Conservation (phyloP, 2,113 vertebrate species). For the Phodopus roborovskii region DNA sequence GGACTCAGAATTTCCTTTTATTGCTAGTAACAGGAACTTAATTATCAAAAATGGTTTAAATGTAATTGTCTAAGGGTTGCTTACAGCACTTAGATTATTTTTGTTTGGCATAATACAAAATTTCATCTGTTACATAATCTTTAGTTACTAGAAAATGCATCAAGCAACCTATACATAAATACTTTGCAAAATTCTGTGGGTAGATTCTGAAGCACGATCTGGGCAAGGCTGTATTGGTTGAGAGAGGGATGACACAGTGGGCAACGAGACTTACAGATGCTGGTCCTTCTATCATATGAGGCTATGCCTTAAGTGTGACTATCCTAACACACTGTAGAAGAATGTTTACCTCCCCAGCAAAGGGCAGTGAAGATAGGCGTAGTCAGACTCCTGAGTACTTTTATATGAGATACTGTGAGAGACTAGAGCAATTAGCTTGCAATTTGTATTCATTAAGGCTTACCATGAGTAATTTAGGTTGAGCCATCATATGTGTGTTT, state of each 20-base stretch:
- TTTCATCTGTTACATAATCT: conserved; percentile 30
- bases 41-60: conserved; percentile 42
- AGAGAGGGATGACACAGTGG: neutral
- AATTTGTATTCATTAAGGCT: conserved; percentile 59
- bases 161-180: neutral
- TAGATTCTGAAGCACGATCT: neutral
- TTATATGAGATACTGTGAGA: conserved; percentile 6
- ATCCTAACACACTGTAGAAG: neutral
- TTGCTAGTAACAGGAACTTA: neutral
- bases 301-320: conserved; percentile 34
- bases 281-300: neutral
- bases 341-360: conserved; percentile 29
- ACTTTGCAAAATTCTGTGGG: neutral
- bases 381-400: neutral
- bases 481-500: neutral
- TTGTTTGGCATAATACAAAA: neutral
- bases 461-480: conserved; percentile 30
- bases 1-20: neutral
- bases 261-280: neutral
- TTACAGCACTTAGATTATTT: conserved; percentile 28
- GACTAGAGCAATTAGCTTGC: conserved; percentile 47
- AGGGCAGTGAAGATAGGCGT: neutral
- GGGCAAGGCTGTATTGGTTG: neutral
- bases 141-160: neutral
- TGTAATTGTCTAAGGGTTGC: neutral